A percentile compares a stretch with the other conserved stretches of the same genome.
phyloP scores from a whole-genome alignment of 2,113 vertebrate genomes.

The Sinocyclocheilus anshuiensis region DNA sequence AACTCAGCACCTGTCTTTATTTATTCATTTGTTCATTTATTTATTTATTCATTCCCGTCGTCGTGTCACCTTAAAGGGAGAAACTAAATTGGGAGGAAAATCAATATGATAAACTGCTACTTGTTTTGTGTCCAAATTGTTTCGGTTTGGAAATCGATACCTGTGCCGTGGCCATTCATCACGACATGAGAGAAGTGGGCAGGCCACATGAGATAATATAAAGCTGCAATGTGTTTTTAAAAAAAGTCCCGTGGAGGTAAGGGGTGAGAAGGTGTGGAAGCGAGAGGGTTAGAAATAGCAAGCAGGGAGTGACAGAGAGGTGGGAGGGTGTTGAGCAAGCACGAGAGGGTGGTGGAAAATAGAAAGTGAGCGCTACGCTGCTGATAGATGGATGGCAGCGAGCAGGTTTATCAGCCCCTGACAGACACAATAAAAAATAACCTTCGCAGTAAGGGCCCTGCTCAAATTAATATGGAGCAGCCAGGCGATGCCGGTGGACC shows the following conservation, averaged over 20 bases:
- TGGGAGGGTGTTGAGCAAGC: slow-evolving; percentile 50
- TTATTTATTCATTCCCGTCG: slow-evolving; percentile 68
- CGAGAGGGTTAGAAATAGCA: slow-evolving; percentile 44
- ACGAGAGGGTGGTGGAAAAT: slow-evolving; percentile 56
- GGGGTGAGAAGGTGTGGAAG: slow-evolving; percentile 44
- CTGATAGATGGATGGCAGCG: slow-evolving; percentile 70
- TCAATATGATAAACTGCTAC: slow-evolving; percentile 85
- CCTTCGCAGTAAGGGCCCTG: slow-evolving; percentile 70
- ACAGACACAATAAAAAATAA: slow-evolving; percentile 81
- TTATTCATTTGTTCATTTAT: slow-evolving; percentile 60
- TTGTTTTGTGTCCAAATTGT: slow-evolving; percentile 84
- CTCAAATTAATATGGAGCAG: slow-evolving; percentile 78
- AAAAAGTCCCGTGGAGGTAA: slow-evolving; percentile 18
- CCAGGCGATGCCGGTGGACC: slow-evolving; percentile 68
- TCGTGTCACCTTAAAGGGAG: slow-evolving; percentile 74
- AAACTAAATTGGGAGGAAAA: slow-evolving; percentile 76
- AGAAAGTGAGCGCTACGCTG: slow-evolving; percentile 51
- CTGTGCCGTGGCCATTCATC: slow-evolving; percentile 76
- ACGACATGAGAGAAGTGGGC: slow-evolving; percentile 67
- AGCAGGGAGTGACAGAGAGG: slow-evolving; percentile 48
- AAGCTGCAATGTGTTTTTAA: slow-evolving; percentile 52
- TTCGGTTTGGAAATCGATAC: slow-evolving; percentile 84
- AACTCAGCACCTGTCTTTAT: slow-evolving; percentile 61
- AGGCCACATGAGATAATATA: slow-evolving; percentile 71
- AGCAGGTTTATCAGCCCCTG: slow-evolving; percentile 75